A percentile compares a stretch with the other conserved stretches of the same genome.
phyloP scores from a whole-genome alignment of 2,797 vertebrate genomes.

The Sardinella longiceps region DNA sequence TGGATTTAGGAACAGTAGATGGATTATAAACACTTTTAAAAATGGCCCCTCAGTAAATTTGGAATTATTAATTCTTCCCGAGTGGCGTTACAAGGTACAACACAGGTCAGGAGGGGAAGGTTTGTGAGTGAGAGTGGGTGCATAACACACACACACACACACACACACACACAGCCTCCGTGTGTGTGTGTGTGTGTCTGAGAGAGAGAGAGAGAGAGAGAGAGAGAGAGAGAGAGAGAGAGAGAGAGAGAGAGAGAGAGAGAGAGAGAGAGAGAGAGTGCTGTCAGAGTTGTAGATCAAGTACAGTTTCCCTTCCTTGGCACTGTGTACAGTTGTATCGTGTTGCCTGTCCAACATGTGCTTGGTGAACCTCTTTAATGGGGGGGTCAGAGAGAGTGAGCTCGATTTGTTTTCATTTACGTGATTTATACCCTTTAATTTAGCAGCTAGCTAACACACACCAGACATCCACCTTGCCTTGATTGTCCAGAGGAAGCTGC shows the following conservation, averaged over 20 bases:
- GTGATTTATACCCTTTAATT: slow-evolving; percentile 81
- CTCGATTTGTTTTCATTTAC: slow-evolving; percentile 80
- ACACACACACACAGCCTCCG: neutral
- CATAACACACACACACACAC: neutral
- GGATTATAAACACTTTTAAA: slow-evolving; percentile 14
- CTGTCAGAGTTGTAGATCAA: neutral
- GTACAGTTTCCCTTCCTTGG: neutral
- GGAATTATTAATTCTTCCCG: neutral
- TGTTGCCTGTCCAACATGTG: slow-evolving; percentile 40
- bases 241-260: no score
- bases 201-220: no score
- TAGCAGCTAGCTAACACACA: slow-evolving; percentile 76
- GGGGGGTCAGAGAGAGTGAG: slow-evolving; percentile 68
- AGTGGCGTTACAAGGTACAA: neutral
- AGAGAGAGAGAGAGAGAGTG: no score
- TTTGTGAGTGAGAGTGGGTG: neutral
- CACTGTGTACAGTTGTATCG: slow-evolving; percentile 30
- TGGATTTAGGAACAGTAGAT: neutral
- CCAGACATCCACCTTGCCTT: slow-evolving; percentile 64
- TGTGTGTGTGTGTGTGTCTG: no score
- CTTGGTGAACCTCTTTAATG: slow-evolving; percentile 68
- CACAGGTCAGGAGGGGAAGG: neutral
- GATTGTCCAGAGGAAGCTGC: slow-evolving; percentile 66
- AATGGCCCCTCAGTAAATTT: neutral
- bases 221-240: no score